These are phyloP conservation scores for Ypsolopha scabrella DNA, from an alignment of 2,888 invertebrate genomes.

Conservation along the genomic window DNA sequence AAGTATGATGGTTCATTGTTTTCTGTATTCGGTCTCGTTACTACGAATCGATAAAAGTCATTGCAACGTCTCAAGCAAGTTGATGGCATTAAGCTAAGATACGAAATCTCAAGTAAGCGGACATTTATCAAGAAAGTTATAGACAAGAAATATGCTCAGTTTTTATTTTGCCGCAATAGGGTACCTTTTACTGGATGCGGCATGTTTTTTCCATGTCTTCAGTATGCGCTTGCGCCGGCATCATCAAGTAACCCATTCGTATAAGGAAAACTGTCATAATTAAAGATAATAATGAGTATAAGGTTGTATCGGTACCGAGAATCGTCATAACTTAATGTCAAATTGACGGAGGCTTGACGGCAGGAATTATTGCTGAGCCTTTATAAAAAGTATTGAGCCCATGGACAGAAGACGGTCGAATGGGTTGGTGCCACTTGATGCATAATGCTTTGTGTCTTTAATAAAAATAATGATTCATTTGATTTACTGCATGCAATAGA, in stretches of 20 bases:
- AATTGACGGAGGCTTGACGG: conserved; percentile 31
- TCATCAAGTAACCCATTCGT: conserved; percentile 50
- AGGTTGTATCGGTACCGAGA: conserved; percentile 49
- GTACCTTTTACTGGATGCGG: conserved; percentile 26
- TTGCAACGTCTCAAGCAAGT: too few relatives aligned
- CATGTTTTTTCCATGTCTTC: conserved; percentile 39
- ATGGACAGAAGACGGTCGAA: neutral
- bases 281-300: conserved; percentile 60
- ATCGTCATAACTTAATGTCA: conserved; percentile 59
- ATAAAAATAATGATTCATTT: too few relatives aligned
- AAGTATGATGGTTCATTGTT: too few relatives aligned
- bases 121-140: conserved; percentile 22
- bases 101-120: too few relatives aligned
- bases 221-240: conserved; percentile 13
- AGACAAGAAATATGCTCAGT: conserved; percentile 36
- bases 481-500: too few relatives aligned
- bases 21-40: too few relatives aligned
- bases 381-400: neutral
- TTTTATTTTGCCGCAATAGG: conserved; percentile 46
- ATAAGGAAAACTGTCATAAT: conserved; percentile 67
- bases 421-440: neutral
- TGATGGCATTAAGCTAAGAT: too few relatives aligned
- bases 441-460: too few relatives aligned
- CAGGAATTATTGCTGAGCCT: conserved; percentile 16
- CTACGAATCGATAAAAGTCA: too few relatives aligned